phyloP scores from a whole-genome alignment of 1,140 invertebrate genomes.

The Neodiprion virginianus region DNA sequence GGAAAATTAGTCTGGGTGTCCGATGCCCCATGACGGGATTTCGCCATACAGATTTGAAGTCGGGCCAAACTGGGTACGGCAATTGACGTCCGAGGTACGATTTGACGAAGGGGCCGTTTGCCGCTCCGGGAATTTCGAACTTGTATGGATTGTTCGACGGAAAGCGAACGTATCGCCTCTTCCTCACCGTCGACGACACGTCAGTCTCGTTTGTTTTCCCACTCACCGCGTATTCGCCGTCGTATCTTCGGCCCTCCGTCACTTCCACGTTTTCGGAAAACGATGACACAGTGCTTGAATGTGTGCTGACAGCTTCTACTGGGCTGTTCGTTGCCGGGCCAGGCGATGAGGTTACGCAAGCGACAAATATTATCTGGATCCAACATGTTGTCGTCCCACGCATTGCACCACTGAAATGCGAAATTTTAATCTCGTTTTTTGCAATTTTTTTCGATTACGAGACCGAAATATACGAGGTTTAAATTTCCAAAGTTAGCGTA shows the following conservation, averaged over 20 bases:
- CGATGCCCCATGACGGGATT: conserved; percentile 61
- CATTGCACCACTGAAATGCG: conserved; percentile 1
- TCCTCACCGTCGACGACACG: not conserved
- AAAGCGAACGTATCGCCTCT: conserved; percentile 21
- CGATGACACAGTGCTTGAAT: not conserved
- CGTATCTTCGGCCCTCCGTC: not conserved
- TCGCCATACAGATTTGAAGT: not conserved
- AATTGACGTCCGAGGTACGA: conserved; percentile 1
- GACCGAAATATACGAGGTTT: too few relatives aligned
- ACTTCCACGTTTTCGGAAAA: not conserved
- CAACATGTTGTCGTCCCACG: conserved; percentile 1
- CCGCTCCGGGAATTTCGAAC: not conserved
- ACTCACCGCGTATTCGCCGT: not conserved
- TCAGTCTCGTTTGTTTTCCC: not conserved
- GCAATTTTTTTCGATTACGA: too few relatives aligned
- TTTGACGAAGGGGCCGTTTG: not conserved
- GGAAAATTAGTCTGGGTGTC: conserved; percentile 61
- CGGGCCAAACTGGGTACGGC: not conserved
- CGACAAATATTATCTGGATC: not conserved
- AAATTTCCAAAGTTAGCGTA: too few relatives aligned
- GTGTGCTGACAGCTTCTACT: not conserved
- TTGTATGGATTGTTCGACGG: conserved; percentile 7
- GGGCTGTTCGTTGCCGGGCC: not conserved
- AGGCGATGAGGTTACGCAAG: not conserved
- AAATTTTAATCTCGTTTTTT: not conserved